A percentile compares a stretch with the other conserved stretches of the same genome.
Conservation (phyloP, 2,797 vertebrate genomes). For the Cichlasoma orientale region DNA sequence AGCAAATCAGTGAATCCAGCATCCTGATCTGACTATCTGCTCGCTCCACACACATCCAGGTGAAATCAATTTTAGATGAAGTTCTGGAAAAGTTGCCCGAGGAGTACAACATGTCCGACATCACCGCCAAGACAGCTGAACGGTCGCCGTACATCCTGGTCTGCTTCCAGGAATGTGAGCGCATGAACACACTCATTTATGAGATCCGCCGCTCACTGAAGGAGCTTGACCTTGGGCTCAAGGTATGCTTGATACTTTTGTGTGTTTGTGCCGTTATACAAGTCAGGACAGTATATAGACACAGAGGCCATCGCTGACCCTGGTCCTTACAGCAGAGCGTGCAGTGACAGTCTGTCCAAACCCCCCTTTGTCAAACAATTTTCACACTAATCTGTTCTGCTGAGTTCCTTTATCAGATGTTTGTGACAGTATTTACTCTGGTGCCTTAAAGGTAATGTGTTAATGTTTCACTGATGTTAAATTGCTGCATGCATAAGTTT, state of each 20-base stretch:
- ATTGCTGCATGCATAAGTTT: background rate
- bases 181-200: slow-evolving; percentile 79
- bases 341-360: too few species aligned
- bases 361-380: background rate
- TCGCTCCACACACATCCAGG: slow-evolving; percentile 55
- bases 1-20: background rate
- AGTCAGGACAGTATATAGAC: background rate
- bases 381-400: background rate
- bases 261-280: background rate
- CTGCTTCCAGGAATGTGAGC: slow-evolving; percentile 87
- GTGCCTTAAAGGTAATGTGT: background rate
- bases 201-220: slow-evolving; percentile 82
- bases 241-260: slow-evolving; percentile 57
- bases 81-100: slow-evolving; percentile 83
- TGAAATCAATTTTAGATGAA: slow-evolving; percentile 82
- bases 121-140: slow-evolving; percentile 82
- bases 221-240: slow-evolving; percentile 84
- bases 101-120: slow-evolving; percentile 84
- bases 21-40: background rate
- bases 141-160: slow-evolving; percentile 81
- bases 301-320: background rate
- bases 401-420: background rate
- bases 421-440: background rate
- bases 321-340: background rate
- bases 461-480: background rate